A percentile compares a stretch with the other conserved stretches of the same genome.
phyloP scores from a whole-genome alignment of 1,140 invertebrate species.

The Melipona quadrifasciata region DNA sequence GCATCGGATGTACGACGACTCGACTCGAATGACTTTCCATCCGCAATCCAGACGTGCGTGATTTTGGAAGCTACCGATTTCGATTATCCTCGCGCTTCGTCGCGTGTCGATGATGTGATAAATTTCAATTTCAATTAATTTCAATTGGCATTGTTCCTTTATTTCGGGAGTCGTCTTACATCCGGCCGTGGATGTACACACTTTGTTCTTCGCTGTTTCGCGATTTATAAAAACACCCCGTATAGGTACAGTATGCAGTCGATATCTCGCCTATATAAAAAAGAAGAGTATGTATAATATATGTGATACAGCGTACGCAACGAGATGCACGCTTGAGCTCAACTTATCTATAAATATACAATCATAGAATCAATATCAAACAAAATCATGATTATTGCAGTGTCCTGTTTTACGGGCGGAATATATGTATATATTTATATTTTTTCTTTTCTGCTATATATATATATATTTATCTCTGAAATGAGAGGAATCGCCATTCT shows the following conservation, averaged over 20 bases:
- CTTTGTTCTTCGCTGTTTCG: neutral
- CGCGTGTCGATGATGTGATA: neutral
- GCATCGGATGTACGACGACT: neutral
- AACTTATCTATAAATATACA: constrained; percentile 73
- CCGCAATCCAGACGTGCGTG: too few relatives aligned
- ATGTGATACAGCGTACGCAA: constrained; percentile 63
- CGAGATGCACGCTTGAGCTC: constrained; percentile 66
- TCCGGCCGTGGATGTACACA: too few relatives aligned
- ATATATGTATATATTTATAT: constrained; percentile 52
- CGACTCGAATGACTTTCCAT: neutral
- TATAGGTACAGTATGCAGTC: constrained; percentile 49
- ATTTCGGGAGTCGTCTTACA: neutral
- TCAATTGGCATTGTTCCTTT: neutral
- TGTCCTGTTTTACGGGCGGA: constrained; percentile 66
- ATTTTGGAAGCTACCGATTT: neutral
- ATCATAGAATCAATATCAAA: constrained; percentile 75
- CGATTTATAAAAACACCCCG: constrained; percentile 39
- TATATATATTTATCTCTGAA: constrained; percentile 39
- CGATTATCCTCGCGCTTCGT: neutral
- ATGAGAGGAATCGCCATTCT: constrained; percentile 32
- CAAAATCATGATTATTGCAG: constrained; percentile 70
- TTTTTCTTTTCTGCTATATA: neutral
- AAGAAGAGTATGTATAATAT: constrained; percentile 53
- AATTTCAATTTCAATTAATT: neutral
- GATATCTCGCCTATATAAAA: constrained; percentile 57